Evolutionary conservation across 2,797 vertebrate genomes (phyloP).

Genomic region (Sus cebifrons): DNA sequence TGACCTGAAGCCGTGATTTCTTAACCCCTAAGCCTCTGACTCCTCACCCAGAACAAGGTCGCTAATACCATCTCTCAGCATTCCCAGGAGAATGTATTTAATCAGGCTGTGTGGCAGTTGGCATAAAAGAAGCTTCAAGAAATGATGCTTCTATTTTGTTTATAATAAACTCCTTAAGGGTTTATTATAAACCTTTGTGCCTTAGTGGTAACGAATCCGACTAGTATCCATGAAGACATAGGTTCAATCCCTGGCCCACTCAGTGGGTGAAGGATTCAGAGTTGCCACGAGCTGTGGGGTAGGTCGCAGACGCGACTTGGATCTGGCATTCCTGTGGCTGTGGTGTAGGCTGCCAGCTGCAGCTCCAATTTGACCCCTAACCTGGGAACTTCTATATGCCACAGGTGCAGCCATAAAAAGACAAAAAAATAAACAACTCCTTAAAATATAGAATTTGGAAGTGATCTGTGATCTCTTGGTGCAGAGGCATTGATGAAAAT

Average conservation of each 20-base stretch:
- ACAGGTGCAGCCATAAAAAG: too few species aligned
- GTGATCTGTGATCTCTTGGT: rapidly evolving
- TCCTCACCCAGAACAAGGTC: background rate
- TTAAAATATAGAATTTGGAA: background rate
- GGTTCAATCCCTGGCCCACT: too few species aligned
- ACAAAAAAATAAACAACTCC: background rate
- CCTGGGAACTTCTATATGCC: too few species aligned
- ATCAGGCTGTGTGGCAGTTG: background rate
- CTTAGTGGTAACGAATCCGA: too few species aligned
- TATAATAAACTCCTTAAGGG: background rate
- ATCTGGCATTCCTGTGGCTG: too few species aligned
- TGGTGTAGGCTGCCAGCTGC: too few species aligned
- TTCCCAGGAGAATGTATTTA: background rate
- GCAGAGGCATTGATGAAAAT: background rate
- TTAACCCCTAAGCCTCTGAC: background rate
- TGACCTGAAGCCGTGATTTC: background rate
- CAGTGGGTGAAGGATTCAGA: too few species aligned
- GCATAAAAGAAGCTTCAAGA: background rate
- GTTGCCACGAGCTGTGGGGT: too few species aligned
- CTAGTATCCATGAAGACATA: too few species aligned
- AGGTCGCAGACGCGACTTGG: too few species aligned
- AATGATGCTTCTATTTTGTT: background rate
- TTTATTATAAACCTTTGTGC: too few species aligned
- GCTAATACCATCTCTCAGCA: background rate
- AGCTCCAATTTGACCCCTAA: too few species aligned